Evolutionary conservation across 2,113 vertebrate genomes (phyloP).

Genomic region (Clarias macrocephalus): DNA sequence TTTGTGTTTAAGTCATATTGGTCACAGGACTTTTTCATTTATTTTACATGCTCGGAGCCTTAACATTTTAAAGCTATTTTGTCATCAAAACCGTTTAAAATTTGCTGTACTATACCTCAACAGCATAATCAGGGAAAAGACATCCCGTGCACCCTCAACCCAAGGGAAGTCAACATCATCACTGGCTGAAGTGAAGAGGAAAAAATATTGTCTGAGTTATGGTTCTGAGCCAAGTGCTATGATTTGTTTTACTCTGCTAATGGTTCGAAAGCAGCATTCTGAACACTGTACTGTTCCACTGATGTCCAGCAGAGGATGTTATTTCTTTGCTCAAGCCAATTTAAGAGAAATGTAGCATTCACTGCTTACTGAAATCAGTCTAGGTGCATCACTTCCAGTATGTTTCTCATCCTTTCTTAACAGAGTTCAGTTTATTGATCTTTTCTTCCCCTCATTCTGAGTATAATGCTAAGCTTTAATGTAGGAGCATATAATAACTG

Average conservation of each 20-base stretch:
- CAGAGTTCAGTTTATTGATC: constrained; percentile 66
- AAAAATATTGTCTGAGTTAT: constrained; percentile 52
- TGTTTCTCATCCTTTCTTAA: constrained; percentile 63
- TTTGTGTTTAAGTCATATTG: constrained; percentile 37
- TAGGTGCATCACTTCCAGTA: constrained; percentile 67
- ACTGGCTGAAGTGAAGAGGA: constrained; percentile 56
- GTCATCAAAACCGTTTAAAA: constrained; percentile 54
- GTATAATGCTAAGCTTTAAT: constrained; percentile 88
- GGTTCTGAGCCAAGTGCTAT: constrained; percentile 51
- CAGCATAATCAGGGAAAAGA: constrained; percentile 69
- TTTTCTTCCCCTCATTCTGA: constrained; percentile 75
- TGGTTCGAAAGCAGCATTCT: constrained; percentile 65
- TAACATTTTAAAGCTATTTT: constrained; percentile 64
- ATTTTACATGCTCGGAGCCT: constrained; percentile 63
- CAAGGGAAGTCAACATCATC: constrained; percentile 59
- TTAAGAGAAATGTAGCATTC: constrained; percentile 74
- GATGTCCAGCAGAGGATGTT: constrained; percentile 67
- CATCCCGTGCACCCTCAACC: constrained; percentile 55
- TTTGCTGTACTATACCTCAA: constrained; percentile 65
- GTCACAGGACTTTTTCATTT: constrained; percentile 36
- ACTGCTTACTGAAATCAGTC: constrained; percentile 71
- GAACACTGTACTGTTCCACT: constrained; percentile 76
- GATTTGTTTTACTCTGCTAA: constrained; percentile 50
- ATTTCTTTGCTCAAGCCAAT: constrained; percentile 67
- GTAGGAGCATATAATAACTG: constrained; percentile 82